phyloP scores from a whole-genome alignment of 2,113 vertebrate species.

The Rutilus rutilus region DNA sequence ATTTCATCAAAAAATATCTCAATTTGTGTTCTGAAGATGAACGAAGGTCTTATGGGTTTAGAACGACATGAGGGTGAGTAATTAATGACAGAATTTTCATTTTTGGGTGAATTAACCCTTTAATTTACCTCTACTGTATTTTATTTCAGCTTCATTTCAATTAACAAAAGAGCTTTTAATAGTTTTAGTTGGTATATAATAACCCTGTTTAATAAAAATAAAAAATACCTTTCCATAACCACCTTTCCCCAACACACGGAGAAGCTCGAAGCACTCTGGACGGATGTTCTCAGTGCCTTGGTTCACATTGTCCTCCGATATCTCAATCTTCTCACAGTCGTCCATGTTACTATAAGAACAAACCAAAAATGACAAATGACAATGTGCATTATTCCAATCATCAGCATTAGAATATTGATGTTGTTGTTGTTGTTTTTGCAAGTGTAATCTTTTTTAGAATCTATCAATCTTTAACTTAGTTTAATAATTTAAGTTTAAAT shows the following conservation, averaged over 20 bases:
- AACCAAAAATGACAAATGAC: neutral
- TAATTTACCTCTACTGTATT: too few relatives aligned
- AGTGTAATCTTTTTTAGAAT: neutral
- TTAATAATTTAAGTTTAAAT: neutral
- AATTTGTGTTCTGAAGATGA: too few relatives aligned
- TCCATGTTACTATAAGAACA: constrained; percentile 87
- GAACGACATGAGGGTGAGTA: too few relatives aligned
- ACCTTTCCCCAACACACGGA: constrained; percentile 96
- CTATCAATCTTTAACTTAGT: neutral
- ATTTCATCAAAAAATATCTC: too few relatives aligned
- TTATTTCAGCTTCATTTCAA: too few relatives aligned
- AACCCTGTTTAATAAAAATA: neutral
- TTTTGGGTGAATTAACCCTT: too few relatives aligned
- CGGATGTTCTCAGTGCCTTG: constrained; percentile 96
- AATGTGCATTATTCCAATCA: neutral
- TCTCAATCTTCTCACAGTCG: constrained; percentile 98
- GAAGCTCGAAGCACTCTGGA: constrained; percentile 95
- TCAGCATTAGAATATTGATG: neutral
- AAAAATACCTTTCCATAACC: constrained; percentile 93
- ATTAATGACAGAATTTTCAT: too few relatives aligned
- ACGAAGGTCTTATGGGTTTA: too few relatives aligned
- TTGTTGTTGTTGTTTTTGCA: neutral
- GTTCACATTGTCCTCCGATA: constrained; percentile 97
- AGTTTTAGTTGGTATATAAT: neutral
- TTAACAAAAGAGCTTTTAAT: neutral